Conservation (phyloP, 2,797 vertebrate species). For the Triplophysa yarkandensis region DNA sequence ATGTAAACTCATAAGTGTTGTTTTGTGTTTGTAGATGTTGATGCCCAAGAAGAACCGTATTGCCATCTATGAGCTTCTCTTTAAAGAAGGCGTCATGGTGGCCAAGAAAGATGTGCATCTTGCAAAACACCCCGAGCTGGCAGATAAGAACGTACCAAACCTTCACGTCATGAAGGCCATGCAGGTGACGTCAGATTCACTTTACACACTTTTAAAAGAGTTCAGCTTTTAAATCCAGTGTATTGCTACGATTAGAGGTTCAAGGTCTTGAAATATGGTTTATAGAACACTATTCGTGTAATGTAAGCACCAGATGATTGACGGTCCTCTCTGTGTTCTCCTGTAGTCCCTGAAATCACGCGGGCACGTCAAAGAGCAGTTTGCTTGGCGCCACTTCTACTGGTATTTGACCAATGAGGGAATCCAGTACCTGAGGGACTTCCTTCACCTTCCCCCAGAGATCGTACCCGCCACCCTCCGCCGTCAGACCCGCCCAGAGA, state of each 20-base stretch:
- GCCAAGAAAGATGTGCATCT: slow-evolving; percentile 98
- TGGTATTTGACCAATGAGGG: slow-evolving; percentile 99
- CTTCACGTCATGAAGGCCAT: slow-evolving; percentile 99
- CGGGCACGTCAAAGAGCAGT: slow-evolving; percentile 98
- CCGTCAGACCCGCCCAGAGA: slow-evolving; percentile 93
- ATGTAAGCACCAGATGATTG: too few relatives aligned
- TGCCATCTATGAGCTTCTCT: slow-evolving; percentile 98
- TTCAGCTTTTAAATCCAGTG: neutral
- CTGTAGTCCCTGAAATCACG: slow-evolving; percentile 93
- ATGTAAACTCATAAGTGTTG: neutral
- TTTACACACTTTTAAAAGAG: neutral
- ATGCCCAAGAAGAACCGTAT: slow-evolving; percentile 99
- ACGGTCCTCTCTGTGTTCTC: neutral
- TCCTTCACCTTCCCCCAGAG: slow-evolving; percentile 95
- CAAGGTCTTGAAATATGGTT: neutral
- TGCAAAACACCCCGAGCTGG: slow-evolving; percentile 93
- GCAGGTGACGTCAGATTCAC: slow-evolving; percentile 80
- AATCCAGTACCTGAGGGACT: slow-evolving; percentile 97
- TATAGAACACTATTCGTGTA: too few relatives aligned
- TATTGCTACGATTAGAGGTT: too few relatives aligned
- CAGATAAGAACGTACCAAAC: slow-evolving; percentile 98
- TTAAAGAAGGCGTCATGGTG: slow-evolving; percentile 99
- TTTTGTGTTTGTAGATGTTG: slow-evolving; percentile 84
- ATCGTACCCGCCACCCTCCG: slow-evolving; percentile 96
- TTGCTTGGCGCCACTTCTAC: slow-evolving; percentile 99